A percentile compares a stretch with the other conserved stretches of the same genome.
Conservation (phyloP, 2,113 vertebrate genomes). For the Vulpes lagopus region DNA sequence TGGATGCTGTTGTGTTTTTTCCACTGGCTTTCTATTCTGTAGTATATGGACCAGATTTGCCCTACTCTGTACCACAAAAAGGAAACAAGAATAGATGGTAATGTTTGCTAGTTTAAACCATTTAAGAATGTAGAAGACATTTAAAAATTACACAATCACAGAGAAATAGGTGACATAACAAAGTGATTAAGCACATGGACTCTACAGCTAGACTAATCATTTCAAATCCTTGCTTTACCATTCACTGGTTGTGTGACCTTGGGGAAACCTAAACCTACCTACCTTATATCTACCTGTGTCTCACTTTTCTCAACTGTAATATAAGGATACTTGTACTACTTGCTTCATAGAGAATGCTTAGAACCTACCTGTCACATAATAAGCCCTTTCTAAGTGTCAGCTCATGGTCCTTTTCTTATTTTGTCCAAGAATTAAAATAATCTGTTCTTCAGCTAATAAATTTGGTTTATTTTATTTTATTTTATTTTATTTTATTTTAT, state of each 20-base stretch:
- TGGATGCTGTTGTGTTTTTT: neutral
- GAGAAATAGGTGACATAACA: neutral
- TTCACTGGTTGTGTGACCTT: neutral
- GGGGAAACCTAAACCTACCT: neutral
- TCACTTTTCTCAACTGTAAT: conserved; percentile 10
- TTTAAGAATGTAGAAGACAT: neutral
- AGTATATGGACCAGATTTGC: neutral
- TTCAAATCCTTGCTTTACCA: neutral
- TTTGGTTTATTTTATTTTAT: neutral
- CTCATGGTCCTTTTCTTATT: neutral
- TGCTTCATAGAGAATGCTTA: neutral
- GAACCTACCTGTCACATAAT: neutral
- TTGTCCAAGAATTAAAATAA: conserved; percentile 5
- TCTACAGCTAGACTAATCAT: neutral
- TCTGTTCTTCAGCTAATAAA: neutral
- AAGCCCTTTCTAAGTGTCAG: neutral
- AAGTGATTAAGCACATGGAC: neutral
- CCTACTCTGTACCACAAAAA: neutral
- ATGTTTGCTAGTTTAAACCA: neutral
- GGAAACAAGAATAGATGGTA: neutral
- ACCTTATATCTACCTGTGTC: neutral
- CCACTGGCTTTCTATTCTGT: neutral
- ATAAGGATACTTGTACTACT: neutral
- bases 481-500: no score
- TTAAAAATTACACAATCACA: neutral